Evolutionary conservation across 2,797 vertebrate genomes (phyloP), one percentile per base, ranked within the genome.

Genomic region (Galago senegalensis): DNA sequence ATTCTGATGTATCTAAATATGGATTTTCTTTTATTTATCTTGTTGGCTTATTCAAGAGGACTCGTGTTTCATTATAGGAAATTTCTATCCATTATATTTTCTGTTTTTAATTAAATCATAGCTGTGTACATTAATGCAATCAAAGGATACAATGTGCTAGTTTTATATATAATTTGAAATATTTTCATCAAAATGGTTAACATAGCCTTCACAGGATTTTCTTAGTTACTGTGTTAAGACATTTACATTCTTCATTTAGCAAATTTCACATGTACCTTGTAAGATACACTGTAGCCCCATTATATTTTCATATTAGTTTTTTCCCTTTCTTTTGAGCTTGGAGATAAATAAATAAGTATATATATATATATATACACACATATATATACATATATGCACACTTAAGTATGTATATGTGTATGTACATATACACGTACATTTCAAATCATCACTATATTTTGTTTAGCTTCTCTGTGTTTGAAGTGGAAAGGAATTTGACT

Each of bases 391-490:
- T 40, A 25, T 0, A 20, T 72, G 13, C 12, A 23, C 1, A 23
- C 20, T 49, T 49, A 49, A 49, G 49, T 49, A 18, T 29, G 13
- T 25, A 23, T 23, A 2, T 31, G 11, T n/a, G 43, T 60, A 23
- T 58, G 7, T 40, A 10, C 4, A 17, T 5, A 61, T 12, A 43
- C 3, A 79, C 21, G 37, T 40, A 3, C 25, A 80, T 80, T 60
- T 80, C 34, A 79, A 87, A 43, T 60, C 37, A 31, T 80, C 14
- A 43, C 16, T 73, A 2, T 75, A 46, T 34, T 82, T 92, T 94
- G 27, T 79, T 89, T 94, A 95, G 69, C 10, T 82, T 95, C 77
- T 96, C 86, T 77, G 0, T 96, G 18, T 90, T 95, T 92, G 31
- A 75, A 88, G 17, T 94, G 34, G 53, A 79, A 81, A 89, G 40